Evolutionary conservation across 1,140 invertebrate species (phyloP), one percentile per base, ranked within the genome.

Genomic region (Drosophila mauritiana): DNA sequence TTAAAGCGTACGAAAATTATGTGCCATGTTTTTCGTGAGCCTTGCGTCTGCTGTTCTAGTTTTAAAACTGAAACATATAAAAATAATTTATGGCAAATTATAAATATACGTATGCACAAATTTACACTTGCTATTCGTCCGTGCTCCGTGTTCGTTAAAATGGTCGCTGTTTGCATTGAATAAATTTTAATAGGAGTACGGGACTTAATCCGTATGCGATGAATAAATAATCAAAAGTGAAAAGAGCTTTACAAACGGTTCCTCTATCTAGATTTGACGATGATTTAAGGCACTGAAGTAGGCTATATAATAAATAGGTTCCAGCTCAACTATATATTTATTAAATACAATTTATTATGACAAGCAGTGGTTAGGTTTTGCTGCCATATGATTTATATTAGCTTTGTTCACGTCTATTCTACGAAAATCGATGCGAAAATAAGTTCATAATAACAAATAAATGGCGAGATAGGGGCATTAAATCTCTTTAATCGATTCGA

Each of bases 1-100:
- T 73, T 77, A 81, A 77, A 63, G 57, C 69, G 43, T 25, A 43
- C 39, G 52, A 73, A 80, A 81, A 80, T 74, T 34, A 80, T 76
- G 55, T 70, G 51, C 27, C 65, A 39, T 54, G 67, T 46, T 54
- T 31, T 36, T 17, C 42, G 20, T 1, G 51, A 3, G 51, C 17
- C 6, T 17, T 13, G 15, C 27, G 2, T 31, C 45, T 22, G 63
- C 27, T 52, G 64, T 37, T 70, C 46, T 70, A 69, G 64, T 56
- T 70, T 70, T 56, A 46, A 51, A 56, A 46, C 48, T 22, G 17
- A 69, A 70, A 69, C 64, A 54, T 70, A 70, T 56, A 56, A 46
- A 70, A 68, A 56, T 70, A 70, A 70, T 70, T 70, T 70, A 70
- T 70, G 64, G 67, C 49, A 56, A 69, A 56, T 70, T 69, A 69